phyloP scores from a whole-genome alignment of 2,888 invertebrate genomes.

The Thymelicus acteon region DNA sequence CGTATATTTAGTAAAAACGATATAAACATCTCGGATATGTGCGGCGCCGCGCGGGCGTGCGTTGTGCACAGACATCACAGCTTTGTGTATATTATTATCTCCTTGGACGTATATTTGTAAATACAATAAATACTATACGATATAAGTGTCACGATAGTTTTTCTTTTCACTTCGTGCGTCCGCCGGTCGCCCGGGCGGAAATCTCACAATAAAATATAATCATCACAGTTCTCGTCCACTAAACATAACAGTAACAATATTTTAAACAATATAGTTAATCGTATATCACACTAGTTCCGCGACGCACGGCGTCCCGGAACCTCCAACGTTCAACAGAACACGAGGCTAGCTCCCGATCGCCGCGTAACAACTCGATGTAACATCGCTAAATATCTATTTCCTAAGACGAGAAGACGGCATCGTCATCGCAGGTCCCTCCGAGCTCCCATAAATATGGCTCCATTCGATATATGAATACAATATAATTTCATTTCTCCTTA shows the following conservation, averaged over 20 bases:
- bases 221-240: slow-evolving; percentile 28
- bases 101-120: slow-evolving; percentile 50
- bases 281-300: not conserved
- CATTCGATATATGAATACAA: slow-evolving; percentile 16
- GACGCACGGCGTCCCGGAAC: not conserved
- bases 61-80: slow-evolving; percentile 48
- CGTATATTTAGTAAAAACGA: slow-evolving; percentile 47
- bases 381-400: slow-evolving; percentile 9
- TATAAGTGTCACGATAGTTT: slow-evolving; percentile 16
- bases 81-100: slow-evolving; percentile 48
- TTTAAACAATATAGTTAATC: slow-evolving; percentile 9
- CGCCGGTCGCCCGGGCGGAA: slow-evolving; percentile 1
- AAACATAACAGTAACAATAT: slow-evolving; percentile 21
- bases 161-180: not conserved
- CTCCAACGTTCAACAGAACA: not conserved
- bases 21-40: slow-evolving; percentile 49
- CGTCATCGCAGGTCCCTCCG: slow-evolving; percentile 8
- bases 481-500: slow-evolving; percentile 20
- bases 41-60: slow-evolving; percentile 39
- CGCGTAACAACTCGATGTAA: slow-evolving; percentile 17
- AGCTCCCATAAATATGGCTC: slow-evolving; percentile 2
- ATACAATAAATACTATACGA: slow-evolving; percentile 39
- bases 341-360: not conserved
- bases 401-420: slow-evolving; percentile 4
- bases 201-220: slow-evolving; percentile 13